These are phyloP conservation scores for Nasonovia ribisnigri DNA, from an alignment of 2,888 invertebrate genomes.

Conservation along the genomic window DNA sequence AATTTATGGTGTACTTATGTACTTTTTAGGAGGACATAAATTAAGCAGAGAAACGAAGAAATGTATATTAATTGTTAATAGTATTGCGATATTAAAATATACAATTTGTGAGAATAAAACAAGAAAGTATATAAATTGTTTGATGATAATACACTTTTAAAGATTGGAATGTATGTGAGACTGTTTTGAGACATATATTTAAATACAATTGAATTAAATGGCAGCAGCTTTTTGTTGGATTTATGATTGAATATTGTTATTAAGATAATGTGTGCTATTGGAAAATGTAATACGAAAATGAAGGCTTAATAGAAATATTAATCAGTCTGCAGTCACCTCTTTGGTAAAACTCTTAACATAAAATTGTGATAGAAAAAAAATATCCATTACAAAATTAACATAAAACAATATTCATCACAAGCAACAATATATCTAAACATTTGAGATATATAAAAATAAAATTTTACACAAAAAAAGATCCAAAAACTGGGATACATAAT, in stretches of 20 bases:
- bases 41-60: background rate
- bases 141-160: no score
- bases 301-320: conserved; percentile 60
- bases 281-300: background rate
- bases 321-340: conserved; percentile 58
- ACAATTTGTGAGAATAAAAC: background rate
- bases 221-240: no score
- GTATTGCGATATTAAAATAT: background rate
- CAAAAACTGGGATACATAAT: conserved; percentile 12
- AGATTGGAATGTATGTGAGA: background rate
- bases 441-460: conserved; percentile 55
- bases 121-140: no score
- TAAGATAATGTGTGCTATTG: background rate
- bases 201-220: background rate
- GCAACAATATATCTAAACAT: conserved; percentile 45
- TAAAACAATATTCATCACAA: conserved; percentile 49
- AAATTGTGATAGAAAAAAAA: conserved; percentile 34
- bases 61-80: background rate
- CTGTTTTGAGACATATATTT: no score
- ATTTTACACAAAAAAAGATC: conserved; percentile 35
- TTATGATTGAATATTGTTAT: no score
- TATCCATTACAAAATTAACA: conserved; percentile 46
- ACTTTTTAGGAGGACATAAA: background rate
- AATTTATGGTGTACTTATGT: background rate
- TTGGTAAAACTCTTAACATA: conserved; percentile 48